These are phyloP conservation scores for Drosophila ironensis DNA, from an alignment of 1,140 invertebrate species.

Conservation along the genomic window DNA sequence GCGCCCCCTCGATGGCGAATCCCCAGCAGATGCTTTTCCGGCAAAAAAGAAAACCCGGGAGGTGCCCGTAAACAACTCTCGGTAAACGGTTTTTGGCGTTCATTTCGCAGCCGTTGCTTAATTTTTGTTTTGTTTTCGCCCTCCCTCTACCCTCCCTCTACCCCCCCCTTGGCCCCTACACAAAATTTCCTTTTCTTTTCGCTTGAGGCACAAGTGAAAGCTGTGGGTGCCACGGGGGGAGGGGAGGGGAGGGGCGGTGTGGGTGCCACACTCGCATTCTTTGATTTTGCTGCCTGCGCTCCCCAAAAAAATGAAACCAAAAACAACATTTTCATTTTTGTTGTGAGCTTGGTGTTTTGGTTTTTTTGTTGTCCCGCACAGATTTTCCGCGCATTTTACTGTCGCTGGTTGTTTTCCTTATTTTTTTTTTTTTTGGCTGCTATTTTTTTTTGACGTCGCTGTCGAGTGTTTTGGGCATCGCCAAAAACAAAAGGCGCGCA, in stretches of 20 bases:
- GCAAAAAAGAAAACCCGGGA: background rate
- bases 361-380: constrained; percentile 48
- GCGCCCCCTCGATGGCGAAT: constrained; percentile 1
- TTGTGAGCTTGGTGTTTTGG: constrained; percentile 36
- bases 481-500: constrained; percentile 66
- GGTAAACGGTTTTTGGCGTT: constrained; percentile 75
- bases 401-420: constrained; percentile 29
- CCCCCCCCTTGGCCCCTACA: background rate
- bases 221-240: constrained; percentile 2
- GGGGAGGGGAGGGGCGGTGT: background rate
- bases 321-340: constrained; percentile 32
- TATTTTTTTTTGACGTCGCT: constrained; percentile 21
- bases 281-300: constrained; percentile 45
- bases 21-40: constrained; percentile 20
- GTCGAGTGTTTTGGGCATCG: constrained; percentile 71
- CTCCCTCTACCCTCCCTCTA: background rate
- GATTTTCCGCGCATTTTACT: constrained; percentile 69
- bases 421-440: no score
- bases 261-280: constrained; percentile 44
- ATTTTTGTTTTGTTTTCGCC: constrained; percentile 22
- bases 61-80: constrained; percentile 66
- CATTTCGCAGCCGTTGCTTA: constrained; percentile 76
- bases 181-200: constrained; percentile 21
- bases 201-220: constrained; percentile 69
- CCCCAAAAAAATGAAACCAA: constrained; percentile 11